These are phyloP conservation scores for Psophia crepitans DNA, from an alignment of 2,113 vertebrate genomes.

Conservation along the genomic window DNA sequence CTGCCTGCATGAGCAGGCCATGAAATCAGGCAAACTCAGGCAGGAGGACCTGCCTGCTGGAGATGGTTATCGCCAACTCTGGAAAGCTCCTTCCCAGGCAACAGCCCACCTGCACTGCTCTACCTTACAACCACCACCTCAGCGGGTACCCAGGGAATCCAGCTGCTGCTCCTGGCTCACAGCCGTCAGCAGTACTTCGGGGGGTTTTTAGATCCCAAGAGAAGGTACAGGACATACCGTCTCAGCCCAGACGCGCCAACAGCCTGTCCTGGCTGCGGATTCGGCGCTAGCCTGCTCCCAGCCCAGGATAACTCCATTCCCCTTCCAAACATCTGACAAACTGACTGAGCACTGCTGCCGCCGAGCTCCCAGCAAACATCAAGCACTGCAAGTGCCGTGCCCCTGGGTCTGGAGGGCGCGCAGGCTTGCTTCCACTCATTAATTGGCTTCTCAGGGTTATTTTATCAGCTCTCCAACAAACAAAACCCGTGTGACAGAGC, in stretches of 20 bases:
- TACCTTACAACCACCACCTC: not conserved
- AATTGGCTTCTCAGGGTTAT: not conserved
- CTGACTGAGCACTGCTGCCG: not conserved
- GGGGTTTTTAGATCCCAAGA: not conserved
- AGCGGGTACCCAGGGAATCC: not conserved
- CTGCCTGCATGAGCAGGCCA: not conserved
- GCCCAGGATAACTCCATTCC: not conserved
- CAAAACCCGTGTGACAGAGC: not conserved
- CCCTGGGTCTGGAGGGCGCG: accelerated
- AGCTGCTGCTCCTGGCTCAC: not conserved
- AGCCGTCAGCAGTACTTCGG: not conserved
- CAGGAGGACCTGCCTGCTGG: not conserved
- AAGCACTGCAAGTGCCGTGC: not conserved
- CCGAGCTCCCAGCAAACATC: not conserved
- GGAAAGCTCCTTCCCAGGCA: not conserved
- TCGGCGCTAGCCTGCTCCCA: not conserved
- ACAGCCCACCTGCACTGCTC: not conserved
- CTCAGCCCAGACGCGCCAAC: not conserved
- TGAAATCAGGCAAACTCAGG: not conserved
- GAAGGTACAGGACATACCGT: not conserved
- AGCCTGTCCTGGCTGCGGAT: not conserved
- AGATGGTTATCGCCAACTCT: not conserved
- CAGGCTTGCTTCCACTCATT: not conserved
- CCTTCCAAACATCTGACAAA: conserved; percentile 41
- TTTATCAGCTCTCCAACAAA: not conserved